These are phyloP conservation scores for Hoplodrina blanda DNA, from an alignment of 2,888 invertebrate genomes.

Conservation along the genomic window DNA sequence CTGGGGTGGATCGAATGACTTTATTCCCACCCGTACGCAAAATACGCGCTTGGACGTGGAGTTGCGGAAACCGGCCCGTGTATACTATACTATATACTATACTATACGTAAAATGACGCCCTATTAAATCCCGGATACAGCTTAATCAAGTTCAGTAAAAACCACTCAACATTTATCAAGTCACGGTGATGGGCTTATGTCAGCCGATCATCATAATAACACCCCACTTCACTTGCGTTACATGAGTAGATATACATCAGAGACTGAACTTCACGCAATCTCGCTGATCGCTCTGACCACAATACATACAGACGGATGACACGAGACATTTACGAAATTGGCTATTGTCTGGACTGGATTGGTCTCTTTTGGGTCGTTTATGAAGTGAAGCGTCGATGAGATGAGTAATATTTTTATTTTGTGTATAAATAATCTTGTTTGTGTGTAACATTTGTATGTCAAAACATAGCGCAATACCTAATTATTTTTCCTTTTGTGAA, in stretches of 20 bases:
- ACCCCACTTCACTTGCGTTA: constrained; percentile 22
- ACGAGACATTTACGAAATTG: neutral
- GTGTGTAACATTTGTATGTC: too few species aligned
- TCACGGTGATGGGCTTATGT: constrained; percentile 22
- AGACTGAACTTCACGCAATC: neutral
- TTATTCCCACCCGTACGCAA: too few species aligned
- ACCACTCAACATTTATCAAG: constrained; percentile 51
- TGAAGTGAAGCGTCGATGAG: neutral
- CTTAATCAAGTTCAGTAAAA: constrained; percentile 22
- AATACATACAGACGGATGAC: neutral
- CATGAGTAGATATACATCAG: constrained; percentile 26
- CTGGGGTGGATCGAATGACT: too few species aligned
- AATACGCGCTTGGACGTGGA: too few species aligned
- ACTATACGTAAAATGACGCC: neutral
- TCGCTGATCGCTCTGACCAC: too few species aligned
- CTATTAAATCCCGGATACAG: neutral
- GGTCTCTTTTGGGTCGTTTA: neutral
- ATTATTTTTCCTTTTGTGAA: too few species aligned
- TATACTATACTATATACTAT: too few species aligned
- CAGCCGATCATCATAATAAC: constrained; percentile 36
- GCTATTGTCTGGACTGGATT: neutral
- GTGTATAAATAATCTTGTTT: too few species aligned
- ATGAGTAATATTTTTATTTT: neutral
- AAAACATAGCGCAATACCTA: too few species aligned
- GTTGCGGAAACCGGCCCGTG: too few species aligned